These are phyloP conservation scores for Pithys albifrons DNA, from an alignment of 2,113 vertebrate genomes.

Conservation along the genomic window DNA sequence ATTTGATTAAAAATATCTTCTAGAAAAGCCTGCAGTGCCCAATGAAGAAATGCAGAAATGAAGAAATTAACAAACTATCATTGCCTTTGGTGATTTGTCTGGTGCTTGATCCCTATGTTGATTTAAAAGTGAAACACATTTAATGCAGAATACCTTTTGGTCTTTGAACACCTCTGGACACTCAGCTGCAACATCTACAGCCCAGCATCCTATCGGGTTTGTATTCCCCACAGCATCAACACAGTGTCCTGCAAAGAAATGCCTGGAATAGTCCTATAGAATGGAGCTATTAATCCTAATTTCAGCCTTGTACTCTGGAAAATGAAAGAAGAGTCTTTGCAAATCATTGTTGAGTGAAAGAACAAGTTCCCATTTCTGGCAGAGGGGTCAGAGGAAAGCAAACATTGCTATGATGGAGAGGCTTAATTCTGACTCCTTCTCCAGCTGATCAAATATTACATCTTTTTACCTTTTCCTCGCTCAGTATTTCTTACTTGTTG, in stretches of 20 bases:
- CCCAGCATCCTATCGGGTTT: not conserved
- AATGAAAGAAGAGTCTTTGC: not conserved
- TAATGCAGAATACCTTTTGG: not conserved
- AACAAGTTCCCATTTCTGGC: not conserved
- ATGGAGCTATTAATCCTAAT: not conserved
- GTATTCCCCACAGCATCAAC: not conserved
- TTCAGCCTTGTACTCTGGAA: not conserved
- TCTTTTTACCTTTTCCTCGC: not conserved
- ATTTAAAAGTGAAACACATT: not conserved
- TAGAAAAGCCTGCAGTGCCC: not conserved
- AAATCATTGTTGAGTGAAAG: not conserved
- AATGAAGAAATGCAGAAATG: not conserved
- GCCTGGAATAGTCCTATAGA: not conserved
- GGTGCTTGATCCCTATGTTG: not conserved
- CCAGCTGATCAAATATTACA: not conserved
- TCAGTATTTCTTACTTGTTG: not conserved
- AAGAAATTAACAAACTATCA: not conserved
- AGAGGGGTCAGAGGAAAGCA: not conserved
- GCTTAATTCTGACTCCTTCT: not conserved
- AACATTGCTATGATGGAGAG: not conserved
- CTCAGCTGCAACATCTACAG: not conserved
- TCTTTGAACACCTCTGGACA: not conserved
- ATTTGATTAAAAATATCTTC: slow-evolving; percentile 28
- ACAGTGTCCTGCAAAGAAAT: not conserved
- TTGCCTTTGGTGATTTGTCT: not conserved